Percentiles rank a stretch among this genome's conserved stretches.
Evolutionary conservation across 2,797 vertebrate species (phyloP).

Genomic region (Molothrus aeneus): DNA sequence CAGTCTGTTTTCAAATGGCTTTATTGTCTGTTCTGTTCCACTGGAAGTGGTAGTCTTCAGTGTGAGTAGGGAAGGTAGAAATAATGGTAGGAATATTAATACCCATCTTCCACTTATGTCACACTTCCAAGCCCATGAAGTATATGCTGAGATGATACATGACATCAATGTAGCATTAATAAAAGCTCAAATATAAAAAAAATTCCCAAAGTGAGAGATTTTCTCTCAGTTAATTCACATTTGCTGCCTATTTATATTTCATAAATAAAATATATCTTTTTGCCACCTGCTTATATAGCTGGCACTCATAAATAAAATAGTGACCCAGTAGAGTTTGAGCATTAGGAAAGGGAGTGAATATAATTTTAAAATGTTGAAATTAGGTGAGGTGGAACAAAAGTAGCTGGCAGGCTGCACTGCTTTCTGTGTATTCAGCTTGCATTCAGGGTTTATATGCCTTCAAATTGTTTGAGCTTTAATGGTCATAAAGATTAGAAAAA

Average conservation of each 20-base stretch:
- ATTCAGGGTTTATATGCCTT: background rate
- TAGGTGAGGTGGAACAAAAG: background rate
- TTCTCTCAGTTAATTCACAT: slow-evolving; percentile 1
- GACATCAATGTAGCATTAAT: background rate
- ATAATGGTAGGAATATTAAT: slow-evolving; percentile 4
- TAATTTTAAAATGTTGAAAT: background rate
- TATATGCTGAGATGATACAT: background rate
- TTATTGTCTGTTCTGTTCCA: background rate
- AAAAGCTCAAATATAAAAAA: slow-evolving; percentile 23
- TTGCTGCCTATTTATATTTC: slow-evolving; percentile 16
- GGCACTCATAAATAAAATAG: slow-evolving; percentile 20
- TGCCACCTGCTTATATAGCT: background rate
- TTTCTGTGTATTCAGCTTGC: background rate
- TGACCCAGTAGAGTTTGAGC: background rate
- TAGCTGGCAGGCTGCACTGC: background rate
- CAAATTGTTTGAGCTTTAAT: slow-evolving; percentile 10
- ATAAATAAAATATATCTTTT: slow-evolving; percentile 28
- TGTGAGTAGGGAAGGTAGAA: background rate
- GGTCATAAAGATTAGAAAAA: slow-evolving; percentile 22
- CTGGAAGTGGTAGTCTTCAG: background rate
- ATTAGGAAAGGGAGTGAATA: background rate
- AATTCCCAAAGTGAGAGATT: background rate
- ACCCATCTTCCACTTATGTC: background rate
- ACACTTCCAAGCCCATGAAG: background rate
- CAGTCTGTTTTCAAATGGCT: background rate